Evolutionary conservation across 1,140 invertebrate genomes (phyloP).

Genomic region (Lasioglossum baleicum): DNA sequence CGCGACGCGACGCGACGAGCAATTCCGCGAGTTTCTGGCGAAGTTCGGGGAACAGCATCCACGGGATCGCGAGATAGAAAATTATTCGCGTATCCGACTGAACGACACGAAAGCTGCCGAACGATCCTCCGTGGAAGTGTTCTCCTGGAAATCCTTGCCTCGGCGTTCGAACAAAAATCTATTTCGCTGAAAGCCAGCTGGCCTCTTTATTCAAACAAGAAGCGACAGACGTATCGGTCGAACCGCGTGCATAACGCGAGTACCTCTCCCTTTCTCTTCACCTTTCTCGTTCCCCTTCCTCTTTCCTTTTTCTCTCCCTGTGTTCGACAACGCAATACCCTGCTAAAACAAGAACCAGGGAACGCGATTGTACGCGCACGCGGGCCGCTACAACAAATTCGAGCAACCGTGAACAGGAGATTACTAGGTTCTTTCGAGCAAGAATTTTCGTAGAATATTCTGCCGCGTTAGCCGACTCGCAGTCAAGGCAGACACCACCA

Average conservation of each 20-base stretch:
- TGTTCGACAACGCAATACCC: conserved; percentile 20
- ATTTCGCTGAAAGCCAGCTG: conserved; percentile 4
- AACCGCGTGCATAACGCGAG: conserved; percentile 22
- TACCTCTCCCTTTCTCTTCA: not conserved
- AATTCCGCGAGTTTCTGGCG: not conserved
- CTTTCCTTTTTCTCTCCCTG: not conserved
- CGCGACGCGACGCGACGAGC: not conserved
- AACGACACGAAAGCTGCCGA: not conserved
- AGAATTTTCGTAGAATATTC: conserved; percentile 66
- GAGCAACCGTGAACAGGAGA: conserved; percentile 55
- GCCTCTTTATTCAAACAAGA: conserved; percentile 17
- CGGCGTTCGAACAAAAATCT: conserved; percentile 8
- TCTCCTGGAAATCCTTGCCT: not conserved
- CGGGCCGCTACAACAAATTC: conserved; percentile 25
- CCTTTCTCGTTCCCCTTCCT: not conserved
- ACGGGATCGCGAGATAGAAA: not conserved
- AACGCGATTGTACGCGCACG: conserved; percentile 19
- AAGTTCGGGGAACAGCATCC: not conserved
- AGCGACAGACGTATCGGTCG: conserved; percentile 12
- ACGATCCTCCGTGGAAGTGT: not conserved
- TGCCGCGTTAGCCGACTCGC: conserved; percentile 12
- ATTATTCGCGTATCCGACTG: not conserved
- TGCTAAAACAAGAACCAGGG: conserved; percentile 15
- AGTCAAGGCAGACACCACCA: conserved; percentile 43
- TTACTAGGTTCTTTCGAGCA: conserved; percentile 49